These are phyloP conservation scores for Globodera rostochiensis DNA, from an alignment of 1,140 invertebrate species.

Conservation along the genomic window DNA sequence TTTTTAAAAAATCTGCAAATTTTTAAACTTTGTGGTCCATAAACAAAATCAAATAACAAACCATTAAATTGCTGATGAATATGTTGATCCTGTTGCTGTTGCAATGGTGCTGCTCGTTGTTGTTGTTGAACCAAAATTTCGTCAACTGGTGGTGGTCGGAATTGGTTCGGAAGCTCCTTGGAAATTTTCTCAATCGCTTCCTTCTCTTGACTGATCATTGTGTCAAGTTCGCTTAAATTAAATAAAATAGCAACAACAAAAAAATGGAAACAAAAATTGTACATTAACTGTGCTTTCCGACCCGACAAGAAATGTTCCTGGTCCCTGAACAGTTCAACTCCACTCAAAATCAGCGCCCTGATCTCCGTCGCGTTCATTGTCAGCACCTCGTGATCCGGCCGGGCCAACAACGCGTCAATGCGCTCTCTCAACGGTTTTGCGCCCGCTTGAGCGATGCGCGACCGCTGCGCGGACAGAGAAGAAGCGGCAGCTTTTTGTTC, in stretches of 20 bases:
- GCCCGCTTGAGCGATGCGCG: background rate
- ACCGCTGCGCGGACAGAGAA: background rate
- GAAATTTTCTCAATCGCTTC: constrained; percentile 21
- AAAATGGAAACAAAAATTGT: background rate
- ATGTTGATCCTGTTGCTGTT: background rate
- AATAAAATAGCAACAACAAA: background rate
- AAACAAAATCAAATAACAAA: background rate
- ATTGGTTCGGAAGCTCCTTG: constrained; percentile 7
- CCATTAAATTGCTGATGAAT: background rate
- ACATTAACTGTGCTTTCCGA: constrained; percentile 11
- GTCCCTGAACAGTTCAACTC: constrained; percentile 20
- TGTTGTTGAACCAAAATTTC: constrained; percentile 1
- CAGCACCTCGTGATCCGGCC: constrained; percentile 23
- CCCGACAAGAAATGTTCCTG: constrained; percentile 16
- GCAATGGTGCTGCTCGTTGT: background rate
- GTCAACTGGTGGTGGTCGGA: background rate
- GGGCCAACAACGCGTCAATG: constrained; percentile 20
- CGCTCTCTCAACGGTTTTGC: constrained; percentile 19
- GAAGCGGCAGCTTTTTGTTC: background rate
- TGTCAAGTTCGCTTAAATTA: constrained; percentile 24
- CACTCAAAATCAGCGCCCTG: constrained; percentile 8
- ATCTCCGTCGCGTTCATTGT: constrained; percentile 7
- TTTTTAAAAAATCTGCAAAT: background rate
- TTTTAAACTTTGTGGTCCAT: background rate
- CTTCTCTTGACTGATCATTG: constrained; percentile 1